These are phyloP conservation scores for Ornithorhynchus anatinus DNA, from an alignment of 2,113 vertebrate genomes.

Conservation along the genomic window DNA sequence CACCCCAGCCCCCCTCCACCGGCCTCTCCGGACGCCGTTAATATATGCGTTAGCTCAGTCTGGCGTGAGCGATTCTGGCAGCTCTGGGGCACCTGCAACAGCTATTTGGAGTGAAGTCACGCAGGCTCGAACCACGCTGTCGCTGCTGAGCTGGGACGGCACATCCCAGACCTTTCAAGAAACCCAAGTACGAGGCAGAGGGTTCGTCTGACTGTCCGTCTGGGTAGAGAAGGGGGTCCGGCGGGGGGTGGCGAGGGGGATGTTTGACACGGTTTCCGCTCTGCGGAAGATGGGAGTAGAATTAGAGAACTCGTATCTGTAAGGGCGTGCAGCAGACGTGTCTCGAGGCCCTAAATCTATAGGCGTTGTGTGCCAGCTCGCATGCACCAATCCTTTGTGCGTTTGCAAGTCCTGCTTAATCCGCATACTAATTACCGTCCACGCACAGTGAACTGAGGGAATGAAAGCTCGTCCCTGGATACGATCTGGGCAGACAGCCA, in stretches of 20 bases:
- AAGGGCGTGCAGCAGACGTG: not conserved
- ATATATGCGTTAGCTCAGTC: not conserved
- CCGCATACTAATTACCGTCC: not conserved
- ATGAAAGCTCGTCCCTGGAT: not conserved
- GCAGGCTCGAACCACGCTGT: not conserved
- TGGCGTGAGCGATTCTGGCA: not conserved
- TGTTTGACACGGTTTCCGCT: not conserved
- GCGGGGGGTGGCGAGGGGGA: not conserved
- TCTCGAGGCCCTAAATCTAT: not conserved
- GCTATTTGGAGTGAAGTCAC: accelerated
- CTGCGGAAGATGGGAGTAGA: not conserved
- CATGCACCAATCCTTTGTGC: not conserved
- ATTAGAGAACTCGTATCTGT: not conserved
- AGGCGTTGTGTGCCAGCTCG: not conserved
- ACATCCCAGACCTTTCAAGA: not conserved
- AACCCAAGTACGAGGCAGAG: not conserved
- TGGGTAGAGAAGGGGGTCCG: not conserved
- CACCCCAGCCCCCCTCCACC: no score
- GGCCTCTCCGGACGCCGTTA: not conserved
- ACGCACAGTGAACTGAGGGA: not conserved
- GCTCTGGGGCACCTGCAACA: not conserved
- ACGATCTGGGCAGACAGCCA: not conserved
- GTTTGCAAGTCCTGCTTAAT: not conserved
- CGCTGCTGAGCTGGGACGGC: not conserved
- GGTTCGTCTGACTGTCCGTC: not conserved